Evolutionary conservation across 2,888 invertebrate genomes (phyloP), one percentile per base, ranked within the genome.

Genomic region (Dichetophora obliterata): DNA sequence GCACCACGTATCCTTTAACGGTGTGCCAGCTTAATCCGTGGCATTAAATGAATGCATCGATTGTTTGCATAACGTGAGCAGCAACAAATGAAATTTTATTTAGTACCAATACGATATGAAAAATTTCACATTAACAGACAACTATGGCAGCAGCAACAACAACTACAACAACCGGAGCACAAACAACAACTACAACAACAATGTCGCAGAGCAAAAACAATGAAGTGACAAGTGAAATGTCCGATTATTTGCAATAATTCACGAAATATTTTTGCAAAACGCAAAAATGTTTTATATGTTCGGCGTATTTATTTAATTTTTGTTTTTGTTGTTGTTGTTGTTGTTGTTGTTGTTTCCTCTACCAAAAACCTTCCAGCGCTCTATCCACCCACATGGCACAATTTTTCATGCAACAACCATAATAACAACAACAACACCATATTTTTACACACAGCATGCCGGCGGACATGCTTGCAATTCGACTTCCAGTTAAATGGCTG

Each of bases 191-290:
- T 22, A n/a, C 31, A 31, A 19, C 34, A 50, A 61, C 48, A 71
- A 68, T 31, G 57, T 31, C 52, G 61, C 50, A 68, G 57, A 63
- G 52, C 31, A 57, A 43, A 52, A 69, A 27, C 63, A 73, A 37
- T 77, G 80, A 86, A 88, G 85, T 88, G 88, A 88, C 88, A 88
- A 85, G 86, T 87, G 88, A 88, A 88, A 88, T 84, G 87, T 86
- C 87, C 87, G 87, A 88, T 87, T 87, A 86, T 86, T 85, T 85
- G 83, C 84, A 85, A 85, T 85, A 84, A 84, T 82, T 84, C 84
- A 85, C 82, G 72, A 77, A 77, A 78, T 77, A 77, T 71, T 79
- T 59, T 74, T 61, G 65, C 34, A 54, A 65, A 74, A 52, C 34
- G 34, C 54, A 31, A 37, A 34, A 52, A 52, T 48, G 54, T 48